Base-by-base conservation (phyloP, 1,140 invertebrate species). In the Harpegnathos saltator region DNA sequence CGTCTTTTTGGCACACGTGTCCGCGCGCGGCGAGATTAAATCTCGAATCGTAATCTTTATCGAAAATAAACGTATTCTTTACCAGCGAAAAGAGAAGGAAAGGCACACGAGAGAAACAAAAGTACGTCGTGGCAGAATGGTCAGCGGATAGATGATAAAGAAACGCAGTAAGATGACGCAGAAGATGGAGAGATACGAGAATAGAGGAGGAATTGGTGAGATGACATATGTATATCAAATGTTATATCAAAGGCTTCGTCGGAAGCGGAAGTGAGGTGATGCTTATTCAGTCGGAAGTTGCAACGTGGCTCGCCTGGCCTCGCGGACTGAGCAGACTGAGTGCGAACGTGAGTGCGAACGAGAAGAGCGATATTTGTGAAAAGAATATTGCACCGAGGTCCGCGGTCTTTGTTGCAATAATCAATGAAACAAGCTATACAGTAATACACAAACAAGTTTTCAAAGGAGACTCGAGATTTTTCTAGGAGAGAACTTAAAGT, bases 241-340 rank as follows among this genome's bases (percentile, higher is more conserved):
- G n/a, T 92, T 92, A 91, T 91, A 90, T 92, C 92, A 92, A 92
- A 92, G 92, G 89, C 90, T 90, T 92, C 90, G 89, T 91, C 87
- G 87, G 90, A 92, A 91, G 88, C 89, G 91, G 90, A 92, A 92
- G 91, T 89, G 89, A 90, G 86, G 88, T 89, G 90, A 92, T 92
- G 91, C 91, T 92, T 92, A 92, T 92, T 92, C 91, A 91, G 90
- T 92, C 89, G 91, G 92, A 92, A 92, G 91, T 91, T 91, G 90
- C 89, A 92, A 89, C 83, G 88, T 78, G 91, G 87, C 89, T 92
- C 91, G 84, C 85, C 90, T 89, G 91, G 87, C 89, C 87, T 89
- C 88, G 88, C 85, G 86, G 89, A 81, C 73, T n/a, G n/a, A 74
- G 33, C 12, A 56, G 59, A 24, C 17, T 26, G 24, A 54, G 15